Base-by-base conservation (phyloP, 2,888 invertebrate genomes). In the Crepidodera aurea region DNA sequence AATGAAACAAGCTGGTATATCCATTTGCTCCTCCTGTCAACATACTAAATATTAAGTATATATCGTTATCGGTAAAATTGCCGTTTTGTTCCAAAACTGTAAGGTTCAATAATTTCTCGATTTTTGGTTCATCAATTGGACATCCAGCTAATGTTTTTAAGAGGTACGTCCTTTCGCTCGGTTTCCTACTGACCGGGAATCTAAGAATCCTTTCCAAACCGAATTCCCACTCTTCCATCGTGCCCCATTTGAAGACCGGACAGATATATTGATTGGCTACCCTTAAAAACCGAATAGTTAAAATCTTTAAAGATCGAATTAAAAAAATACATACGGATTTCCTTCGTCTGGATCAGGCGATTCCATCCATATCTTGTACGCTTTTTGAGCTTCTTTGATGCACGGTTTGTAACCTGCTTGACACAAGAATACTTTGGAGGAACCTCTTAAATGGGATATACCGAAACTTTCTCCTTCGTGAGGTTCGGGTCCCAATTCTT, bases 201-300 rank as follows among this genome's bases (percentile, higher is more conserved):
- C 90, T 86, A 51, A 90, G 87, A 0, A 92, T 87, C 7, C 92
- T 84, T 67, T 92, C 86, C 0, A 93, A 83, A 29, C 92, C 92
- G 70, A 93, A 93, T 67, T 92, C 88, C 92, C 92, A 93, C 78
- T 93, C 92, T 42, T 90, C 87, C 69, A 85, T 84, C 0, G 89
- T 87, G 0, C 93, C 93, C 89, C 91, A 92, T 79, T 89, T 89
- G 79, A 93, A 92, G 0, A 93, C 91, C 0, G 92, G 91, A 65
- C 93, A 93, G 65, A 93, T 87, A 78, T 86, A 90, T 74, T 88
- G 88, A 78, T 90, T 90, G 13, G 90, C 85, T 50, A 92, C 87
- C 4, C 93, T 93, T 61, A 44, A 53, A 18, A 58, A n/a, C n/a
- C 10, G n/a, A 1, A 42, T 12, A 54, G 16, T 25, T 46, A 29